phyloP scores from a whole-genome alignment of 1,140 invertebrate species.

The Mylabris phalerata region DNA sequence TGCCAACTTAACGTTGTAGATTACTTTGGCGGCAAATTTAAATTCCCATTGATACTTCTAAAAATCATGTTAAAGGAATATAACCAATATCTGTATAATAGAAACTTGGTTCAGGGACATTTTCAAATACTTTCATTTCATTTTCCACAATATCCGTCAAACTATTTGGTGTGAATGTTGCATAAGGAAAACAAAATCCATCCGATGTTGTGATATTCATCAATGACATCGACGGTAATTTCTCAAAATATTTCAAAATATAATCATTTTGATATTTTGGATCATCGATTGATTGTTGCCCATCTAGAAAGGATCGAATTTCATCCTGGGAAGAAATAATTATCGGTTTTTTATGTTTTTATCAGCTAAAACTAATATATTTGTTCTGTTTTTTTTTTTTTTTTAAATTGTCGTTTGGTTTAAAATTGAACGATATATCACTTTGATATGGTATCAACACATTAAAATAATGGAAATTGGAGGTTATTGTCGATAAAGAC shows the following conservation, averaged over 20 bases:
- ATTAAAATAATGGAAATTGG: slow-evolving; percentile 22
- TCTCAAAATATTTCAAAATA: slow-evolving; percentile 9
- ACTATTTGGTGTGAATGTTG: neutral
- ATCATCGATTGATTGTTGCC: neutral
- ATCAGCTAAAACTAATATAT: slow-evolving; percentile 26
- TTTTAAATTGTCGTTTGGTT: neutral
- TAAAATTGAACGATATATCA: slow-evolving; percentile 26
- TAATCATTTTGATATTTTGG: slow-evolving; percentile 6
- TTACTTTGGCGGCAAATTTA: too few species aligned
- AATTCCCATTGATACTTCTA: too few species aligned
- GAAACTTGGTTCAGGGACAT: slow-evolving; percentile 3
- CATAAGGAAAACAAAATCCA: slow-evolving; percentile 4
- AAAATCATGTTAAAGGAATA: neutral
- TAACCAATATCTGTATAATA: slow-evolving; percentile 8
- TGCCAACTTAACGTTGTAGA: too few species aligned
- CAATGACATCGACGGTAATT: slow-evolving; percentile 1
- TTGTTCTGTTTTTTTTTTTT: neutral
- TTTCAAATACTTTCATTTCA: slow-evolving; percentile 4
- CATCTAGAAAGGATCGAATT: neutral
- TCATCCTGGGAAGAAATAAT: neutral
- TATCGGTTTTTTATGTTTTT: too few species aligned
- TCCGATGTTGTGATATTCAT: slow-evolving; percentile 5
- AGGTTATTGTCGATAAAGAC: neutral
- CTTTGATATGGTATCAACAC: slow-evolving; percentile 28
- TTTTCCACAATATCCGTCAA: neutral